Base-by-base conservation (phyloP, 2,888 invertebrate genomes). In the Xanthia togata region DNA sequence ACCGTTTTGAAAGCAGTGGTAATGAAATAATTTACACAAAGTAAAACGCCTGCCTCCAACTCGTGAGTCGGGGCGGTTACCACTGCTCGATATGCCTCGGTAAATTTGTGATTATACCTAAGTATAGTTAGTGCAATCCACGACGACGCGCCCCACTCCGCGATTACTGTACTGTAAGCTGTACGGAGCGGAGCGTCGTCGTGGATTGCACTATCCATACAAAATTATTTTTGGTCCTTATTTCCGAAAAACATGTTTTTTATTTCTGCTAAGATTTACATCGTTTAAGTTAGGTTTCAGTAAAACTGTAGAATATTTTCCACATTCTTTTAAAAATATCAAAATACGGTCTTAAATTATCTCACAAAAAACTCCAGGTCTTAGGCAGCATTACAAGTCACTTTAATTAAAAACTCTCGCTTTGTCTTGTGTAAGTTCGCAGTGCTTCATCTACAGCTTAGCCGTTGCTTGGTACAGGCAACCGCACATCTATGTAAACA, bases 381-480 rank as follows among this genome's bases (percentile, higher is more conserved):
- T 71, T 70, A 68, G 59, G 72, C 78, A 79, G 81, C 78, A 78
- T 74, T 84, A 89, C 81, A 86, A 88, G 90, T 90, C 86, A 84
- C 87, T 92, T 95, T 95, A 94, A 95, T 95, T 95, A 95, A 94
- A 94, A 95, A 93, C 91, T 93, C 90, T 85, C 86, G 91, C 93
- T 93, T 94, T 93, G 92, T 93, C 91, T 85, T 86, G 84, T 81
- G 72, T 53, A 90, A 91, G 89, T 93, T 90, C 75, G 76, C 77
- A 70, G 79, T 87, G 90, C 91, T 91, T 92, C 90, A 93, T 92
- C 91, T 89, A 81, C 88, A 91, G 91, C 90, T 91, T 89, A 92
- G 90, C 88, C 84, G 86, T 78, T 62, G 57, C 70, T 84, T 87
- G 87, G 65, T 53, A 78, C 59, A 73, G 35, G 6, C 44, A 73